Evolutionary conservation across 2,797 vertebrate species (phyloP), one percentile per base, ranked within the genome.

Genomic region (Pseudopleuronectes americanus): DNA sequence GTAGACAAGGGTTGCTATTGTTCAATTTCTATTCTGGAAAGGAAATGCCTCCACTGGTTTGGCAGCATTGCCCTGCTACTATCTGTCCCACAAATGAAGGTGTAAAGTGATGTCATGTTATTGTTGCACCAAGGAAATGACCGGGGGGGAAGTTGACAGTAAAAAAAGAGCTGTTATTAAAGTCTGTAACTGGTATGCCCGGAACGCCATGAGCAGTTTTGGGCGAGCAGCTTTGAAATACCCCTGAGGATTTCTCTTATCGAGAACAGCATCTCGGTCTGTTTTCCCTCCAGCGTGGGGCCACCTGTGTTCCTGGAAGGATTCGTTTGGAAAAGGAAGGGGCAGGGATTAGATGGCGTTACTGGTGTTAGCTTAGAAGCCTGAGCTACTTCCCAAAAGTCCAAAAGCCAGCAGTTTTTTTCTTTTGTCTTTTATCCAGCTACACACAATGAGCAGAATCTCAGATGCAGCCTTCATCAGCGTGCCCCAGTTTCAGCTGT

Each of bases 221-320:
- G 24, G 6, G 0, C 52, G 22, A 68, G 31, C 45, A 13, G 43
- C 65, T 83, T 69, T 77, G 71, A 74, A 71, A 53, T 36, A 9
- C 64, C 13, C 33, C 49, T 2, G 0, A 43, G 70, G 41, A 56
- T 79, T 53, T 22, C 8, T 33, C 6, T 84, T 84, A 84, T 71
- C 73, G 49, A 51, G 58, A 80, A 48, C 68, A 66, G 59, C 63
- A 66, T 85, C 82, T 71, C 48, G 71, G 71, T 78, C 53, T 89
- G 85, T 83, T 79, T 84, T 78, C 59, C 70, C 64, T 77, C 58
- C 71, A 16, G 70, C 56, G 58, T 21, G 83, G 74, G 83, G 77
- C 64, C 88, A 87, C 86, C 85, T 83, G 78, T 85, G 76, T 91
- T 90, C 88, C 84, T 87, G 85, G 76, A 86, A 86, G 89, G 86